A percentile compares a stretch with the other conserved stretches of the same genome.
Conservation (phyloP, 2,888 invertebrate genomes). For the Ectobius pallidus region DNA sequence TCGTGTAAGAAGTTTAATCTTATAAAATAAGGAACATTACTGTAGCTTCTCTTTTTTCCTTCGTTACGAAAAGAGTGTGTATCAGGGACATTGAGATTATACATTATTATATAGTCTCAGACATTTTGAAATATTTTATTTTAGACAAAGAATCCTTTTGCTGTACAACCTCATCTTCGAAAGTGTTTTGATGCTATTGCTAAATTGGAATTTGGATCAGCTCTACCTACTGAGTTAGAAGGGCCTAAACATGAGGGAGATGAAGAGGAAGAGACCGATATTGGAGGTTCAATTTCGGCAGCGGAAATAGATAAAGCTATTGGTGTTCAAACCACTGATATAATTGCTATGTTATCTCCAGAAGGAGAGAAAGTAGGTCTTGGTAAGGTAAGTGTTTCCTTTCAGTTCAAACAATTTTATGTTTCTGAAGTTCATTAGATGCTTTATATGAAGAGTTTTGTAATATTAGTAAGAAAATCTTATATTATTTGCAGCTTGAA, state of each 20-base stretch:
- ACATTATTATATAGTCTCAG: no score
- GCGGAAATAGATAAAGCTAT: constrained; percentile 44
- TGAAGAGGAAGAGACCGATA: constrained; percentile 49
- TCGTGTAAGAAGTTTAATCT: no score
- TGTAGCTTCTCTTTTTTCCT: no score
- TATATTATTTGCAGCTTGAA: no score
- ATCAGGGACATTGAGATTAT: no score
- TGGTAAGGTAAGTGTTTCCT: constrained; percentile 64
- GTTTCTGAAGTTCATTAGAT: constrained; percentile 48
- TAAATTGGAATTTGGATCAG: constrained; percentile 74
- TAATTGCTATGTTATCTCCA: constrained; percentile 87
- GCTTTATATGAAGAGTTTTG: no score
- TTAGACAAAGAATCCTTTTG: constrained; percentile 82
- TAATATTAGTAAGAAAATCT: no score
- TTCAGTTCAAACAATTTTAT: constrained; percentile 56
- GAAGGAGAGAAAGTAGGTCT: constrained; percentile 83
- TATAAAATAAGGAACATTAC: no score
- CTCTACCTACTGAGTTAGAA: constrained; percentile 53
- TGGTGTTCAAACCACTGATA: constrained; percentile 74
- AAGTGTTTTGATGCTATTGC: constrained; percentile 89
- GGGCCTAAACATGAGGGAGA: constrained; percentile 55
- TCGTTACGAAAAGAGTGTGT: no score
- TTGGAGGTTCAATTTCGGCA: constrained; percentile 69
- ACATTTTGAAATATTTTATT: no score
- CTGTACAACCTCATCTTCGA: constrained; percentile 87